A percentile compares a stretch with the other conserved stretches of the same genome.
Evolutionary conservation across 2,888 invertebrate genomes (phyloP).

Genomic region (Sinohyriopsis cumingii): DNA sequence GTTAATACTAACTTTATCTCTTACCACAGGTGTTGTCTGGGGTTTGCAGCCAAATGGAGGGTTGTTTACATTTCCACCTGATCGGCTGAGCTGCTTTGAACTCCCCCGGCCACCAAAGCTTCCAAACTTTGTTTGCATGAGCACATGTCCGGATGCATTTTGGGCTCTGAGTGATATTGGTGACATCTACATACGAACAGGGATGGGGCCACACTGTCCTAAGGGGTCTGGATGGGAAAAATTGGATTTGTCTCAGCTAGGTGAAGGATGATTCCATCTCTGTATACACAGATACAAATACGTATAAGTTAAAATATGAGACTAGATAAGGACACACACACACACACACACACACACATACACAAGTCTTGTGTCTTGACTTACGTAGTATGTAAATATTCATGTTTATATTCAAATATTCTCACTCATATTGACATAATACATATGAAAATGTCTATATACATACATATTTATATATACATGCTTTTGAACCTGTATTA

Average conservation of each 20-base stretch:
- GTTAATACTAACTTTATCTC: too few relatives aligned
- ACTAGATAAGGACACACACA: too few relatives aligned
- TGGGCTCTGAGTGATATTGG: conserved; percentile 74
- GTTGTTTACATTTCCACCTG: conserved; percentile 68
- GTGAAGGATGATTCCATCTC: conserved; percentile 36
- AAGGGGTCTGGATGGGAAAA: conserved; percentile 72
- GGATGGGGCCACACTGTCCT: conserved; percentile 70
- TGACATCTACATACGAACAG: conserved; percentile 72
- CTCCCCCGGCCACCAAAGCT: conserved; percentile 33
- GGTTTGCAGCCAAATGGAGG: conserved; percentile 70
- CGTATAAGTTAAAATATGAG: too few relatives aligned
- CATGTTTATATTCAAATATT: neutral
- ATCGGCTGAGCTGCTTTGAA: conserved; percentile 44
- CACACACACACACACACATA: neutral
- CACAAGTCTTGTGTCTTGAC: too few relatives aligned
- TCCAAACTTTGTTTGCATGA: conserved; percentile 59
- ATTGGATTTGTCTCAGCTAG: conserved; percentile 73
- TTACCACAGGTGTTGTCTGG: conserved; percentile 69
- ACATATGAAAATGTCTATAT: too few relatives aligned
- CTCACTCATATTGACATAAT: neutral
- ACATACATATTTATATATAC: too few relatives aligned
- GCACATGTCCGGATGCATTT: conserved; percentile 71
- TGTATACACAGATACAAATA: neutral
- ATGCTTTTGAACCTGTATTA: too few relatives aligned
- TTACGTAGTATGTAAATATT: neutral